phyloP scores from a whole-genome alignment of 2,797 vertebrate species.

The Poecilia wingei region DNA sequence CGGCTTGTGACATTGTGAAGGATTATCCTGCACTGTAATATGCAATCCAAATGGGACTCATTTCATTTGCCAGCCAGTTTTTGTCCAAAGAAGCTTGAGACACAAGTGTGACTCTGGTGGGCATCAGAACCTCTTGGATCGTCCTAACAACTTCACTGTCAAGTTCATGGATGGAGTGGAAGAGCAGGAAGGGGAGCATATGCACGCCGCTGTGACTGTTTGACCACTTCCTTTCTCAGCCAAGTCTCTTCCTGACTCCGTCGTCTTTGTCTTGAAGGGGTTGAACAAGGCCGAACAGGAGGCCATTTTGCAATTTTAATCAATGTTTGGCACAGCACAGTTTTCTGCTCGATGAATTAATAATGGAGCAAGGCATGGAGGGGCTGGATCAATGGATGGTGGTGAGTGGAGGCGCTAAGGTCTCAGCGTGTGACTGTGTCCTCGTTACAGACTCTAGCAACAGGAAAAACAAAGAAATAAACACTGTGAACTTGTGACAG shows the following conservation, averaged over 20 bases:
- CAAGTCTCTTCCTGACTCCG: conserved; percentile 48
- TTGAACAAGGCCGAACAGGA: conserved; percentile 76
- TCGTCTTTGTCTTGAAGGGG: conserved; percentile 63
- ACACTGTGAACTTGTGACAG: conserved; percentile 5
- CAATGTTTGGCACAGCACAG: conserved; percentile 68
- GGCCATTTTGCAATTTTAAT: conserved; percentile 82
- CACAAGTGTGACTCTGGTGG: conserved; percentile 9
- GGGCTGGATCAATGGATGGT: conserved; percentile 52
- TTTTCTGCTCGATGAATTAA: conserved; percentile 72
- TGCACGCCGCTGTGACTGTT: conserved; percentile 49
- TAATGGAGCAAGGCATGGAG: conserved; percentile 56
- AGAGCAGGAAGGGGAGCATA: conserved; percentile 35
- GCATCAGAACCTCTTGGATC: background rate
- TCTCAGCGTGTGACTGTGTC: conserved; percentile 46
- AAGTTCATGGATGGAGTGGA: conserved; percentile 14
- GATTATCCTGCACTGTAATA: conserved; percentile 6
- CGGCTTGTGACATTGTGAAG: conserved; percentile 23
- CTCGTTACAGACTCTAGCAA: conserved; percentile 36
- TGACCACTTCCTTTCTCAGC: conserved; percentile 53
- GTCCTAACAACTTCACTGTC: conserved; percentile 10
- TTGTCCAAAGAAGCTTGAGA: conserved; percentile 20
- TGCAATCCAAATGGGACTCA: conserved; percentile 19
- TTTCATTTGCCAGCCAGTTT: conserved; percentile 17
- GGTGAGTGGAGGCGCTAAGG: conserved; percentile 35
- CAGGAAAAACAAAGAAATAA: background rate